Evolutionary conservation across 1,140 invertebrate genomes (phyloP).

Genomic region (Drosophila ogumai): DNA sequence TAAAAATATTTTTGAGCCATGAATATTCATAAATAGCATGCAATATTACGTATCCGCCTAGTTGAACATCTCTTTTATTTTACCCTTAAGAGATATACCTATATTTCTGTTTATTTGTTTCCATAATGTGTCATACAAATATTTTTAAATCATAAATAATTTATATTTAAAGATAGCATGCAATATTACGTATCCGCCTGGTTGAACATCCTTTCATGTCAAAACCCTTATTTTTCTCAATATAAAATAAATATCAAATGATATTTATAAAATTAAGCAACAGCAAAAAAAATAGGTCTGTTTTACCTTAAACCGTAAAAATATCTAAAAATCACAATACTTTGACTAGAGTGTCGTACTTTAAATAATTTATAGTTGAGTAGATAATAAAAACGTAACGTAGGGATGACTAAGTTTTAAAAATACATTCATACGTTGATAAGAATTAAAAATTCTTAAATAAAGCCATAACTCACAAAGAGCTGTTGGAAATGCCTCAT

Average conservation of each 20-base stretch:
- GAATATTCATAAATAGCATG: too few species aligned
- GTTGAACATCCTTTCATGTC: neutral
- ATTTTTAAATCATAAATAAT: too few species aligned
- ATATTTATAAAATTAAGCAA: neutral
- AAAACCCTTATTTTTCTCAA: too few species aligned
- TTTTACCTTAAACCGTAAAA: too few species aligned
- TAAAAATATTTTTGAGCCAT: too few species aligned
- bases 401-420: neutral
- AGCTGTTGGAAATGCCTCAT: neutral
- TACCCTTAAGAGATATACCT: too few species aligned
- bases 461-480: neutral
- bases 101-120: too few species aligned
- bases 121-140: too few species aligned
- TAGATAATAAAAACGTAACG: neutral
- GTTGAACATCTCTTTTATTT: too few species aligned
- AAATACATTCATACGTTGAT: neutral
- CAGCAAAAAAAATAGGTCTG: too few species aligned
- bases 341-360: neutral
- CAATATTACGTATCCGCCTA: too few species aligned
- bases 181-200: neutral
- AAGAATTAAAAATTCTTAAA: neutral
- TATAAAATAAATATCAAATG: neutral
- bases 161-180: too few species aligned
- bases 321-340: neutral
- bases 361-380: neutral